phyloP scores from a whole-genome alignment of 1,140 invertebrate species.

The Glomeris maerens region DNA sequence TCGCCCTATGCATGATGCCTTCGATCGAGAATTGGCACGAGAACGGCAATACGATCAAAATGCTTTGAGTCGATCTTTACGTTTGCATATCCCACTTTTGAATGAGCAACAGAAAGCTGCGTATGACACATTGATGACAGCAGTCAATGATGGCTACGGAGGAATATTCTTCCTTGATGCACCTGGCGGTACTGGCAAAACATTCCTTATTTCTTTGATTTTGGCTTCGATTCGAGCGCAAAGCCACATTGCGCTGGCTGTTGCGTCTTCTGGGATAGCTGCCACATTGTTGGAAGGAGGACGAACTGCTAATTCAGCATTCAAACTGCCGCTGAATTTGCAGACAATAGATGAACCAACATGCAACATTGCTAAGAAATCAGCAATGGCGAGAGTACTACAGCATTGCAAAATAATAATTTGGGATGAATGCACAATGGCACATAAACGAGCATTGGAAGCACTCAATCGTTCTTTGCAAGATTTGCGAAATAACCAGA shows the following conservation, averaged over 20 bases:
- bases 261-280: constrained; percentile 19
- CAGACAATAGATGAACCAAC: constrained; percentile 11
- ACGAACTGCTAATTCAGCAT: constrained; percentile 16
- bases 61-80: constrained; percentile 6
- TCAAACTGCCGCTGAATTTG: constrained; percentile 19
- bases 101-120: background rate
- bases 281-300: constrained; percentile 15
- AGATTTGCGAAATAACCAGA: constrained; percentile 22
- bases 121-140: constrained; percentile 10
- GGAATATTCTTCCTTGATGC: constrained; percentile 10
- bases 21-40: constrained; percentile 1
- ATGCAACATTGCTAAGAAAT: constrained; percentile 21
- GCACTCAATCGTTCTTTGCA: constrained; percentile 24
- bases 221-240: constrained; percentile 15
- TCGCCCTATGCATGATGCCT: background rate
- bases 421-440: constrained; percentile 31
- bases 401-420: constrained; percentile 24
- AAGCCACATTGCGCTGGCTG: constrained; percentile 15
- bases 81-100: constrained; percentile 9
- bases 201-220: constrained; percentile 11
- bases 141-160: constrained; percentile 1
- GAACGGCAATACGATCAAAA: constrained; percentile 5
- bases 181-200: constrained; percentile 9
- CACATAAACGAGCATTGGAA: constrained; percentile 23
- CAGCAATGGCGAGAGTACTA: constrained; percentile 21